phyloP scores from a whole-genome alignment of 1,140 invertebrate species.

The Tetraneura akinire region DNA sequence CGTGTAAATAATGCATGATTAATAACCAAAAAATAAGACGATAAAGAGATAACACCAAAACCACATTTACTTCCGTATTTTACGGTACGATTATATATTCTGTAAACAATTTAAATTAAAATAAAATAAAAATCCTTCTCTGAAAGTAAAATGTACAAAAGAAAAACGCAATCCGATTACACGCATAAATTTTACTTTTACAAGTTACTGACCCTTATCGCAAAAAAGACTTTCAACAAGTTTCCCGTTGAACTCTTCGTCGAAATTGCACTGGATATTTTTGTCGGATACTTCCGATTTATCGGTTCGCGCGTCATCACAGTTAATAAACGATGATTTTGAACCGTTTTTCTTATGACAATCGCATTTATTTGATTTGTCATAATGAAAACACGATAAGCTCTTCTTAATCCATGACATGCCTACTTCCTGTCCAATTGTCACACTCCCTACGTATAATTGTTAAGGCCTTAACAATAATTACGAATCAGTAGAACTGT shows the following conservation, averaged over 20 bases:
- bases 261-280: constrained; percentile 42
- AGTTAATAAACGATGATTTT: background rate
- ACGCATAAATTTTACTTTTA: background rate
- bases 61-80: no score
- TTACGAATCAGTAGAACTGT: background rate
- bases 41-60: no score
- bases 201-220: constrained; percentile 18
- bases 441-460: no score
- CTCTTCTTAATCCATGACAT: constrained; percentile 43
- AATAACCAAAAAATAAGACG: no score
- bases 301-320: background rate
- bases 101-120: no score
- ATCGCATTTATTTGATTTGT: background rate
- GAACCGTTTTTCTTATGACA: background rate
- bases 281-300: background rate
- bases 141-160: background rate
- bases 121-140: background rate
- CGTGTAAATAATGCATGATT: no score
- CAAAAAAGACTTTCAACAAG: background rate
- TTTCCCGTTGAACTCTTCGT: background rate
- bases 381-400: constrained; percentile 17
- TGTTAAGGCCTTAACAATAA: no score
- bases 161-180: background rate
- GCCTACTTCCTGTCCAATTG: no score
- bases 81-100: no score